Evolutionary conservation across 2,888 invertebrate species (phyloP).

Genomic region (Scaptomyza reducta): DNA sequence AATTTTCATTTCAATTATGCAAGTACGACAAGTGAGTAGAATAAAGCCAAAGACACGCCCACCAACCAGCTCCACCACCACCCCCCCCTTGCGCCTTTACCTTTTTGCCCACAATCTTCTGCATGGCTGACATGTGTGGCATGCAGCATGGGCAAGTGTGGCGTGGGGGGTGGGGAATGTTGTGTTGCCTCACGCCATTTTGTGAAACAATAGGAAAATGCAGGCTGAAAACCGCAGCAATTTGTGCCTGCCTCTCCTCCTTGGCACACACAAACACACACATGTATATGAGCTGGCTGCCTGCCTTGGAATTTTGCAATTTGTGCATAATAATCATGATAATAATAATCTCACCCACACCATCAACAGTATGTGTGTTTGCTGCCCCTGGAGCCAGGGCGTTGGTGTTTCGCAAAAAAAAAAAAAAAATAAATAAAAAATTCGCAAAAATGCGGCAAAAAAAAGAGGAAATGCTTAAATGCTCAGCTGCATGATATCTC

Average conservation of each 20-base stretch:
- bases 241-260: slow-evolving; percentile 59
- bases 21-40: slow-evolving; percentile 74
- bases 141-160: neutral
- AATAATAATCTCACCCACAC: slow-evolving; percentile 70
- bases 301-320: slow-evolving; percentile 77
- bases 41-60: slow-evolving; percentile 61
- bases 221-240: slow-evolving; percentile 75
- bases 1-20: slow-evolving; percentile 79
- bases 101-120: neutral
- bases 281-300: slow-evolving; percentile 15
- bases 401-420: slow-evolving; percentile 62
- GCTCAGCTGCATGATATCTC: slow-evolving; percentile 16
- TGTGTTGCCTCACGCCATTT: slow-evolving; percentile 64
- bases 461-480: slow-evolving; percentile 4
- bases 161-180: neutral
- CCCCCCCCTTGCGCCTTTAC: neutral
- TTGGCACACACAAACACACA: neutral
- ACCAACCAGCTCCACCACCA: neutral
- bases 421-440: slow-evolving; percentile 14
- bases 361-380: slow-evolving; percentile 6
- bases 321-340: slow-evolving; percentile 79
- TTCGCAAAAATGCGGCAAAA: slow-evolving; percentile 55
- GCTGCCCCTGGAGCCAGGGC: slow-evolving; percentile 68
- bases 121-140: slow-evolving; percentile 4
- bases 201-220: slow-evolving; percentile 74